phyloP scores from a whole-genome alignment of 2,888 invertebrate genomes.

The Tortricodes alternella region DNA sequence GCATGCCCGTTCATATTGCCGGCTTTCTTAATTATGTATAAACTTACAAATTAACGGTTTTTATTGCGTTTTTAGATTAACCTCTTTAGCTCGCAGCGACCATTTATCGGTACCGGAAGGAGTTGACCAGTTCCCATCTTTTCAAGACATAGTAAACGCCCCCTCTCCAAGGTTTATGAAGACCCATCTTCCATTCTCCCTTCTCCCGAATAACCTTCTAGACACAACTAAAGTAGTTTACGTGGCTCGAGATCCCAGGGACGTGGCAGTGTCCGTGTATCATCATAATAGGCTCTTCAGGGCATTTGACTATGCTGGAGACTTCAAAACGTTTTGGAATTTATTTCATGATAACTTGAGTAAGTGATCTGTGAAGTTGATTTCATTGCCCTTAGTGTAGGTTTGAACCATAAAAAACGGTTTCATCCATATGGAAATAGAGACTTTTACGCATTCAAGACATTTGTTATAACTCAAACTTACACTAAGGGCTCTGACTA shows the following conservation, averaged over 20 bases:
- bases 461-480: no score
- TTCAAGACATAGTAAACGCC: slow-evolving; percentile 14
- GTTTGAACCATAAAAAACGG: no score
- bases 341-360: slow-evolving; percentile 83
- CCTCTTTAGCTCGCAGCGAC: background rate
- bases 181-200: slow-evolving; percentile 74
- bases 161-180: slow-evolving; percentile 73
- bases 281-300: slow-evolving; percentile 84
- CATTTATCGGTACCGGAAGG: no score
- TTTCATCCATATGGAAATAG: no score
- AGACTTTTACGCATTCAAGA: no score
- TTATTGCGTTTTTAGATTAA: background rate
- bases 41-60: background rate
- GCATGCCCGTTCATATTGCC: no score
- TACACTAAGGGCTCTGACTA: no score
- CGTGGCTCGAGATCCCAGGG: slow-evolving; percentile 88
- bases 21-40: no score
- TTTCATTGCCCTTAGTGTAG: no score
- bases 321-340: slow-evolving; percentile 83
- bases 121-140: background rate
- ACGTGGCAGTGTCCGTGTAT: slow-evolving; percentile 88
- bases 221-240: slow-evolving; percentile 76
- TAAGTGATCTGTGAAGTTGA: no score
- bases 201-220: slow-evolving; percentile 59
- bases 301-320: slow-evolving; percentile 83